phyloP scores from a whole-genome alignment of 2,113 vertebrate genomes.

The Labeo catla region DNA sequence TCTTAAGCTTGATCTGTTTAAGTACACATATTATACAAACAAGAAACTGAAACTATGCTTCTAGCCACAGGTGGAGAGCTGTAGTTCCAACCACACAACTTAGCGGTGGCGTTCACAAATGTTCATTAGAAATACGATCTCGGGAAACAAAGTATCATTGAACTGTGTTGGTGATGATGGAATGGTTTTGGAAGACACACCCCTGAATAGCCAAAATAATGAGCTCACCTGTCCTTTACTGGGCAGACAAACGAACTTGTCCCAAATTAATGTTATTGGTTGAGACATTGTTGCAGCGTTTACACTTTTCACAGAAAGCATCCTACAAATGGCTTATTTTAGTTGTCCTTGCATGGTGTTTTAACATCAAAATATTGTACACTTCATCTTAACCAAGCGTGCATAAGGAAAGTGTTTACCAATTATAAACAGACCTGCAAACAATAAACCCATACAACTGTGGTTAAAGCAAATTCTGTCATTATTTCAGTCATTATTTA shows the following conservation, averaged over 20 bases:
- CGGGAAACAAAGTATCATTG: not conserved
- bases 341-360: not conserved
- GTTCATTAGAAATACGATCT: not conserved
- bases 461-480: not conserved
- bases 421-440: not conserved
- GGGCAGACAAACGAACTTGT: too few species aligned
- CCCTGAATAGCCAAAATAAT: not conserved
- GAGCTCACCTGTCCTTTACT: not conserved
- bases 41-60: not conserved
- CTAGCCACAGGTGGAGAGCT: not conserved
- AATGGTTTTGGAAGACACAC: not conserved
- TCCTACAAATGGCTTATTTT: not conserved
- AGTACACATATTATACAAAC: not conserved
- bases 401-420: not conserved
- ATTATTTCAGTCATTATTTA: not conserved
- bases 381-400: not conserved
- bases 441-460: not conserved
- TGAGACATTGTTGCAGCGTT: not conserved
- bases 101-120: not conserved
- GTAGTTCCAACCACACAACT: not conserved
- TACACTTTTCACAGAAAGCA: not conserved
- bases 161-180: not conserved
- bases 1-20: not conserved
- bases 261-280: not conserved
- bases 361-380: not conserved